Evolutionary conservation across 2,113 vertebrate species (phyloP), one percentile per base, ranked within the genome.

Genomic region (Orthochromis indermauri): DNA sequence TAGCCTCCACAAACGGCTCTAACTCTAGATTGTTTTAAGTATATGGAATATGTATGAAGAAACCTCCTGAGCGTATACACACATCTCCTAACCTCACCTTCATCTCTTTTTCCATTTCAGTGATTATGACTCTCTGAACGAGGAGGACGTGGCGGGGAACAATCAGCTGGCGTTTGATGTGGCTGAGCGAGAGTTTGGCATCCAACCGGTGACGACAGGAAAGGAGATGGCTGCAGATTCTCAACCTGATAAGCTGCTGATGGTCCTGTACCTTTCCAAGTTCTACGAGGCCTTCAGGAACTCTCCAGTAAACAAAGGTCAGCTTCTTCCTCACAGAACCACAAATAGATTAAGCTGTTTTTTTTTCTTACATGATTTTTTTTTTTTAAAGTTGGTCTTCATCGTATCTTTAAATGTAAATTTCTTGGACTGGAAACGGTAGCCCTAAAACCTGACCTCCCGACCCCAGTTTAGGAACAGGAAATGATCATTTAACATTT

Each of bases 231-330:
- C 96, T 0, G 95, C 92, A 0, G 90, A 92, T 0, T 90, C 90
- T 7, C 97, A 97, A 88, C 98, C 98, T 0, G 98, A 99, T 96
- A 98, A 98, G 91, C 97, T 99, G 86, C 97, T 97, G 90, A 98
- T 99, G 97, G 98, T 98, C 85, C 97, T 99, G 86, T 99, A 99
- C 95, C 98, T 99, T 66, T 99, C 98, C 80, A 98, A 96, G 49
- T 98, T 99, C 95, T 97, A 98, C 0, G 98, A 99, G 91, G 96
- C 97, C 89, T 99, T 99, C 96, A 94, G 96, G 88, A 97, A 97
- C 76, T 91, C 96, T 1, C 95, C 97, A 0, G 92, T 96, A 55
- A 95, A 73, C 68, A 93, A 96, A 45, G 97, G 98, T 99, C 93
- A 92, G n/a, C 42, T 26, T 42, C 19, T 54, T 7, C 49, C 21